Percentiles rank a stretch among this genome's conserved stretches.
Conservation (phyloP, 2,888 invertebrate genomes). For the Noctua pronuba region DNA sequence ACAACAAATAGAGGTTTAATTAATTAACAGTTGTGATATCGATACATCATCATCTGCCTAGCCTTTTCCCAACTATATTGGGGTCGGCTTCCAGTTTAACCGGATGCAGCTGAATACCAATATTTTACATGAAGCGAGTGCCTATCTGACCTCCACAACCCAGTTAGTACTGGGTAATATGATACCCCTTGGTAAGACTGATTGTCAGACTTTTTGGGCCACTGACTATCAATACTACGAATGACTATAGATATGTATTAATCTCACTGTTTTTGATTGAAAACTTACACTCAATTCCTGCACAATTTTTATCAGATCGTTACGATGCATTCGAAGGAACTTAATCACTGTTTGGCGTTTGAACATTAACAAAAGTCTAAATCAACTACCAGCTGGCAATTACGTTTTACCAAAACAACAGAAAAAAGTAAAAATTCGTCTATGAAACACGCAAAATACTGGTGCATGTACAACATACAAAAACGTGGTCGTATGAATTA, state of each 20-base stretch:
- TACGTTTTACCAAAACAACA: neutral
- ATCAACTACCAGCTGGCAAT: neutral
- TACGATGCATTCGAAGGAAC: neutral
- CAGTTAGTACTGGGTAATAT: too few relatives aligned
- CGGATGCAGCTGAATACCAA: too few relatives aligned
- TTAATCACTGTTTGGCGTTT: neutral
- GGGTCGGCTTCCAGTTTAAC: too few relatives aligned
- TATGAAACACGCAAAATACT: slow-evolving; percentile 41
- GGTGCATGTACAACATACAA: slow-evolving; percentile 42
- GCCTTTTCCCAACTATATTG: too few relatives aligned
- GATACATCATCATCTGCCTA: too few relatives aligned
- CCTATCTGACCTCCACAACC: too few relatives aligned
- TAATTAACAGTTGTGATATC: neutral
- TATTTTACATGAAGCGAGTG: too few relatives aligned
- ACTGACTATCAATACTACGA: too few relatives aligned
- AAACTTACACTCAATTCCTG: neutral
- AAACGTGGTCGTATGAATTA: slow-evolving; percentile 60
- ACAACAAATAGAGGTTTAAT: neutral
- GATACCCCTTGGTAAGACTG: too few relatives aligned
- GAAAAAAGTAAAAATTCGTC: slow-evolving; percentile 2
- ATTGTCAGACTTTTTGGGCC: too few relatives aligned
- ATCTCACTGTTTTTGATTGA: neutral
- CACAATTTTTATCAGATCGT: neutral
- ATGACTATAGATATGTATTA: neutral
- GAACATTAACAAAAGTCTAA: neutral